phyloP scores from a whole-genome alignment of 2,888 invertebrate genomes.

The Orchesellides sinensis region DNA sequence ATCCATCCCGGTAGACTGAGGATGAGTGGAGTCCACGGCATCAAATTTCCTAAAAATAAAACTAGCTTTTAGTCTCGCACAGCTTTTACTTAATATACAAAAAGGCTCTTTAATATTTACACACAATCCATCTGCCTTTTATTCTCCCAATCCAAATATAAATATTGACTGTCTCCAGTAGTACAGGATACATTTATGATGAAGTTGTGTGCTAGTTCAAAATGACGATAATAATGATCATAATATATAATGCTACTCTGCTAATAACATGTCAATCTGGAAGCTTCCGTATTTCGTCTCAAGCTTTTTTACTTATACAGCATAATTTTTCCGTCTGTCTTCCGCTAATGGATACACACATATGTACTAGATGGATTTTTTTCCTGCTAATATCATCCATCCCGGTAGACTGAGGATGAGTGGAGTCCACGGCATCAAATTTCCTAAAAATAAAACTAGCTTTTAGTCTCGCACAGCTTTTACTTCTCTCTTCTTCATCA shows the following conservation, averaged over 20 bases:
- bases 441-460: constrained; percentile 23
- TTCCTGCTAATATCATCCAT: background rate
- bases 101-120: too few species aligned
- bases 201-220: background rate
- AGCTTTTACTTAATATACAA: background rate
- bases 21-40: constrained; percentile 4
- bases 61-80: constrained; percentile 14
- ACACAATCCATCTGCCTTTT: too few species aligned
- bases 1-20: background rate
- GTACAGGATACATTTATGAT: constrained; percentile 10
- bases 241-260: too few species aligned
- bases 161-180: too few species aligned
- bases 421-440: constrained; percentile 14
- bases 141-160: too few species aligned
- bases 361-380: background rate
- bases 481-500: constrained; percentile 1
- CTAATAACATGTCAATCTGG: constrained; percentile 25
- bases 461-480: constrained; percentile 2
- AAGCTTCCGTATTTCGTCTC: constrained; percentile 17
- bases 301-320: background rate
- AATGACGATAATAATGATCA: background rate
- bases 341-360: background rate
- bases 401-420: background rate
- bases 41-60: constrained; percentile 23
- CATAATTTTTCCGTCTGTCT: background rate